Conservation (phyloP, 2,888 invertebrate genomes). For the Epicampocera succincta region DNA sequence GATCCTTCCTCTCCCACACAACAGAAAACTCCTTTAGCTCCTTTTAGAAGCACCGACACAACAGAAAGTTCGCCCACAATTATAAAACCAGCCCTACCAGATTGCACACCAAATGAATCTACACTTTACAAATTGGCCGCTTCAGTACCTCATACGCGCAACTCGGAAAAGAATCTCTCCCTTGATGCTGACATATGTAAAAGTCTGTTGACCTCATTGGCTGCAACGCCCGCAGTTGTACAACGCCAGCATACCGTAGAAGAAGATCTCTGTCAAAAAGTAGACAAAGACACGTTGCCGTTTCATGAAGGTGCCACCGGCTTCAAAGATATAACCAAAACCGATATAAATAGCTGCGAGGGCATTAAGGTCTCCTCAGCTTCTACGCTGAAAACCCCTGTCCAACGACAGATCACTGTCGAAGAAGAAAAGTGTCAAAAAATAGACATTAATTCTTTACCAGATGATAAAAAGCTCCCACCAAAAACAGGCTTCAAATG, state of each 20-base stretch:
- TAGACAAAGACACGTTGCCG: slow-evolving; percentile 73
- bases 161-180: slow-evolving; percentile 51
- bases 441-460: slow-evolving; percentile 72
- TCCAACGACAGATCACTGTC: slow-evolving; percentile 72
- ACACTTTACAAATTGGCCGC: slow-evolving; percentile 76
- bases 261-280: slow-evolving; percentile 76
- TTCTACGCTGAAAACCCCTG: slow-evolving; percentile 42
- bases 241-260: slow-evolving; percentile 73
- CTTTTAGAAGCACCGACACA: slow-evolving; percentile 44
- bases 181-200: slow-evolving; percentile 74
- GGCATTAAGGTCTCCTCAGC: slow-evolving; percentile 25
- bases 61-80: slow-evolving; percentile 54
- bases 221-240: slow-evolving; percentile 56
- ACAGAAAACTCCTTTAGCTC: slow-evolving; percentile 15
- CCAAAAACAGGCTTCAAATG: slow-evolving; percentile 72
- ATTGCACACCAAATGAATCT: slow-evolving; percentile 86
- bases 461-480: slow-evolving; percentile 69
- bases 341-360: slow-evolving; percentile 54
- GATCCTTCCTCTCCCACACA: slow-evolving; percentile 31
- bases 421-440: slow-evolving; percentile 76
- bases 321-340: slow-evolving; percentile 67
- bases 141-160: slow-evolving; percentile 75
- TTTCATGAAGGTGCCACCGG: slow-evolving; percentile 73
- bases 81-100: slow-evolving; percentile 71
- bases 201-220: slow-evolving; percentile 70